Evolutionary conservation across 2,797 vertebrate genomes (phyloP).

Genomic region (Anabas testudineus): DNA sequence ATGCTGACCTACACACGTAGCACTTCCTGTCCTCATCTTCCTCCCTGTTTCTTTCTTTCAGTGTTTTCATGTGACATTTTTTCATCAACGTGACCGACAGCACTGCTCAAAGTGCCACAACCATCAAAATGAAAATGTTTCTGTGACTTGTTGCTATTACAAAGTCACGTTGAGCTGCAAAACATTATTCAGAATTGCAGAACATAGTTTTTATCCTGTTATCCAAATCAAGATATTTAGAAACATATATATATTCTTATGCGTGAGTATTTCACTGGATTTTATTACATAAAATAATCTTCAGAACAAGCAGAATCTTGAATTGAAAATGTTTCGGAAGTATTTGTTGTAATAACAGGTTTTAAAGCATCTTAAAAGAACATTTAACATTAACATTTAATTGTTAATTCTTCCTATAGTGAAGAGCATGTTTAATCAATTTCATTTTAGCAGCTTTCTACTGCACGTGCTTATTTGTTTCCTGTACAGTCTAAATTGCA

Average conservation of each 20-base stretch:
- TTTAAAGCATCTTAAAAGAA: no score
- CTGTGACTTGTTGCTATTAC: not conserved
- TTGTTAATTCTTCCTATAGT: no score
- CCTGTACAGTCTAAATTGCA: not conserved
- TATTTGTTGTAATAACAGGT: no score
- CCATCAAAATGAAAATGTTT: not conserved
- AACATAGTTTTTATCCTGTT: no score
- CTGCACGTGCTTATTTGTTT: not conserved
- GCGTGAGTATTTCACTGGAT: not conserved
- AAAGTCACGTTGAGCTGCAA: not conserved
- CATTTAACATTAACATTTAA: no score
- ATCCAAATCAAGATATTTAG: no score
- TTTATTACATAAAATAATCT: no score
- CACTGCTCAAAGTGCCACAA: not conserved
- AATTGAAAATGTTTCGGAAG: no score
- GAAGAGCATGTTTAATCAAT: no score
- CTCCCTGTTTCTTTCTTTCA: not conserved
- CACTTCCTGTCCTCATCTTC: constrained; percentile 57
- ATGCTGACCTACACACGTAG: constrained; percentile 43
- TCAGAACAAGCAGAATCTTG: no score
- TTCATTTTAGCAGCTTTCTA: no score
- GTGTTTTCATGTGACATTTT: constrained; percentile 4
- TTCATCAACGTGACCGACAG: not conserved
- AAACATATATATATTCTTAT: not conserved
- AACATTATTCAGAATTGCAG: no score